These are phyloP conservation scores for Ericerus pela DNA, from an alignment of 1,140 invertebrate genomes.

Conservation along the genomic window DNA sequence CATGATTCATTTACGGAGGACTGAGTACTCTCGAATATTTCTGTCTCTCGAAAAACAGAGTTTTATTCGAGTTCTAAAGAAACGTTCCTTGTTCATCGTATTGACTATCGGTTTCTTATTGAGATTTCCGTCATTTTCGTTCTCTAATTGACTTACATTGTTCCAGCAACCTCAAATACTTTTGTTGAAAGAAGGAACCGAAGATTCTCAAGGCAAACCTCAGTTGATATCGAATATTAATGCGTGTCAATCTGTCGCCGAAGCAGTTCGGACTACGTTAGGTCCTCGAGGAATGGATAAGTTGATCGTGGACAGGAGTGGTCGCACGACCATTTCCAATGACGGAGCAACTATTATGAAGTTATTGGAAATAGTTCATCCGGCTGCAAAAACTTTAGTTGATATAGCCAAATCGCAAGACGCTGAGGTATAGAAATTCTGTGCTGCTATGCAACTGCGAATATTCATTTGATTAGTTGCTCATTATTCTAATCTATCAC, in stretches of 20 bases:
- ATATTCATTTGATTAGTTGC: neutral
- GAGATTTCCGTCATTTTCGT: too few species aligned
- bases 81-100: too few species aligned
- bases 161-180: slow-evolving; percentile 94
- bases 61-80: too few species aligned
- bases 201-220: slow-evolving; percentile 85
- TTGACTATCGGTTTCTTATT: too few species aligned
- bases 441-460: neutral
- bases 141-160: too few species aligned
- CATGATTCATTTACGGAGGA: too few species aligned
- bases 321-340: slow-evolving; percentile 94
- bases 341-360: slow-evolving; percentile 99
- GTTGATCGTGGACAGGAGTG: slow-evolving; percentile 77
- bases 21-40: too few species aligned
- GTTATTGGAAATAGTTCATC: slow-evolving; percentile 90
- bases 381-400: slow-evolving; percentile 91
- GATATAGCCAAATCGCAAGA: slow-evolving; percentile 99
- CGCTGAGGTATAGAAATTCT: slow-evolving; percentile 76
- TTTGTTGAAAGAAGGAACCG: slow-evolving; percentile 94
- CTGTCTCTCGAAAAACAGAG: too few species aligned
- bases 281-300: slow-evolving; percentile 99
- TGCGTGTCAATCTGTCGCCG: slow-evolving; percentile 92
- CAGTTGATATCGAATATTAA: slow-evolving; percentile 98
- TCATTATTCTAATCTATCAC: slow-evolving; percentile 18
- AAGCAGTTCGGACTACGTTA: slow-evolving; percentile 89